phyloP scores from a whole-genome alignment of 2,797 vertebrate species.

The Pseudochirops corinnae region DNA sequence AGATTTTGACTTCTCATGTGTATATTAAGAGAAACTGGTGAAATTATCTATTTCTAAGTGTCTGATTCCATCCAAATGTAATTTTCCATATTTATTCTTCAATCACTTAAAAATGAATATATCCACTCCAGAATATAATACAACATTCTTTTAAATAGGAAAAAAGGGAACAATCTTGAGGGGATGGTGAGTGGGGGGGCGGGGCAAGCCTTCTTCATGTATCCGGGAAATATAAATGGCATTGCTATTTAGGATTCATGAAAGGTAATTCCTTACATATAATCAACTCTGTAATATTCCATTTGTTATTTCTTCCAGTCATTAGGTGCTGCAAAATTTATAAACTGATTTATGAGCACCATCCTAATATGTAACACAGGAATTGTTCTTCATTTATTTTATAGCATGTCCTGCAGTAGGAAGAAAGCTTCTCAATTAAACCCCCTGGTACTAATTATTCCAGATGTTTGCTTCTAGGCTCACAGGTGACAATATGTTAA shows the following conservation, averaged over 20 bases:
- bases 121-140: background rate
- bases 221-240: background rate
- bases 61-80: background rate
- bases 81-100: background rate
- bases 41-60: background rate
- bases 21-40: background rate
- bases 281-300: background rate
- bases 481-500: background rate
- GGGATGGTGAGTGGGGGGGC: too few species aligned
- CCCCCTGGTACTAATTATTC: background rate
- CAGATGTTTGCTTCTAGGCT: background rate
- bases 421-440: background rate
- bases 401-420: background rate
- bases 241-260: background rate
- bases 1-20: background rate
- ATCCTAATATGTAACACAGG: background rate
- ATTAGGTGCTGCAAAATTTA: background rate
- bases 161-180: background rate
- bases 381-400: background rate
- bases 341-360: background rate
- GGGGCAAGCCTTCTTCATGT: background rate
- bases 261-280: background rate
- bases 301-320: background rate
- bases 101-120: background rate
- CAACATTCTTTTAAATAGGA: background rate